Base-by-base conservation (phyloP, 1,140 invertebrate genomes). In the Lepidostoma basale region DNA sequence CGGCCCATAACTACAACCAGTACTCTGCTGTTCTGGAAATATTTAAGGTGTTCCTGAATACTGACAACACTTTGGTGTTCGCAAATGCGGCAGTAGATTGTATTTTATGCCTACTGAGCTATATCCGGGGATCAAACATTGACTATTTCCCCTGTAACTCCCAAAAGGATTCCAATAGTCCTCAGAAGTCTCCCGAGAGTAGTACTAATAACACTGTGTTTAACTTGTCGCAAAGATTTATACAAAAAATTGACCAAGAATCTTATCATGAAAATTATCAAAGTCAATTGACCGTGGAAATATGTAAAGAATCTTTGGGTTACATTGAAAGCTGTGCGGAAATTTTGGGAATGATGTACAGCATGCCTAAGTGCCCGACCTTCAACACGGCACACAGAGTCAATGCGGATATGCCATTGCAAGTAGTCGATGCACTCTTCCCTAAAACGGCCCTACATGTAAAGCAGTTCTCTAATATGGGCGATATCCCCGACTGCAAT, bases 31-130 rank as follows among this genome's bases (percentile, higher is more conserved):
- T 97, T 33, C 81, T 96, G 18, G 95, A 98, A 77, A 95, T 97
- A 30, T 97, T 98, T 76, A 89, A 92, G 77, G 93, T 96, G 2
- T 98, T 97, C 76, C 85, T 97, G 0, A 90, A 90, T 58, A 96
- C 94, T 2, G 93, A 97, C 75, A 97, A 97, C 76, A 91, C 95
- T 12, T 78, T 95, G 30, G 94, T 97, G 0, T 97, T 97, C 78
- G 91, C 95, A 0, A 96, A 97, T 80, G 95, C 95, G 14, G 94
- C 94, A 3, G 83, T 97, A 1, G 95, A 98, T 75, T 97, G 94
- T 74, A 95, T 97, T 60, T 79, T 96, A 0, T 98, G 96, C 79
- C 83, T 97, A 3, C 78, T 97, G 6, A 84, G 82, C 63, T 81
- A 89, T 70, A 87, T 89, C 2, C 86, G 86, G 74, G 87, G 86